Base-by-base conservation (phyloP, 2,113 vertebrate genomes). In the Piprites chloris region DNA sequence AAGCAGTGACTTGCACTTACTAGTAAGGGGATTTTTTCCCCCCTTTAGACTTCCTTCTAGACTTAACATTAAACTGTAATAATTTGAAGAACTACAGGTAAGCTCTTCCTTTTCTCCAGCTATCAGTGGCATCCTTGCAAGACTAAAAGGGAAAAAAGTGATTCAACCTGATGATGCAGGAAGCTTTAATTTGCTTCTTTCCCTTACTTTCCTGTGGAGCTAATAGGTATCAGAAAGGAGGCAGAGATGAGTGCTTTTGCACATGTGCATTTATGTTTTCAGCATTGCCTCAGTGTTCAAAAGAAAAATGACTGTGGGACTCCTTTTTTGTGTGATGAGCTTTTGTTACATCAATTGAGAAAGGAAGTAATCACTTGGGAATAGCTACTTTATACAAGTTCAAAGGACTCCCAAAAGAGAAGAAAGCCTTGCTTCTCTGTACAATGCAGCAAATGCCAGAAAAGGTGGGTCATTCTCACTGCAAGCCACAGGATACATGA, bases 361-460 rank as follows among this genome's bases (percentile, higher is more conserved):
- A 97, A 94, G 93, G 96, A 96, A 96, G 95, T 98, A 98, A 98
- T 98, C 98, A 96, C 97, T 97, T 97, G 97, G 98, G 97, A 98
- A 97, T 97, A 98, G 97, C 93, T 97, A 93, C 94, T 97, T 93
- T 96, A 96, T 95, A 83, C 72, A 91, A 94, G 72, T 91, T 97
- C 90, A 95, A 97, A 97, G 94, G 96, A 95, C 90, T 96, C 85
- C 97, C 96, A 90, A 85, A 97, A 92, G 97, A 97, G 98, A 97
- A 96, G 74, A 97, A 97, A 97, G 97, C 28, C 77, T 67, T 88
- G 52, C 39, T 90, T 96, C 92, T 82, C 92, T 95, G 58, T 77
- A 93, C 87, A 97, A 96, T 96, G 75, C 77, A 92, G 86, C 91
- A 97, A 98, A 98, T 97, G 96, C 93, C 93, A 97, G 87, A 62